phyloP scores from a whole-genome alignment of 2,888 invertebrate genomes.

The Selenia dentaria region DNA sequence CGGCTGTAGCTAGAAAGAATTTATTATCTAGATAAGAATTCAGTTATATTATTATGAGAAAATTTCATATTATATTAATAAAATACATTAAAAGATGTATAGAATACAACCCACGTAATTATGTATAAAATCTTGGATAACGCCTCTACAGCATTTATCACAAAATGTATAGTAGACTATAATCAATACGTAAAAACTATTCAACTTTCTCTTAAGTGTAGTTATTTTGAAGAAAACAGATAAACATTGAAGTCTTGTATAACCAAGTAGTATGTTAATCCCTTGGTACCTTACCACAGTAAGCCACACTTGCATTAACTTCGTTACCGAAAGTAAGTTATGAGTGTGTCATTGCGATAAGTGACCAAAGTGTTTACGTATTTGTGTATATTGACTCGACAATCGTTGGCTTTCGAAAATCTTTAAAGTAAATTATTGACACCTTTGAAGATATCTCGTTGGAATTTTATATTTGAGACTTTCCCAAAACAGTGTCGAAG shows the following conservation, averaged over 20 bases:
- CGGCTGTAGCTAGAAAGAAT: too few species aligned
- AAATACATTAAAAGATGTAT: not conserved
- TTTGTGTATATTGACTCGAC: slow-evolving; percentile 1
- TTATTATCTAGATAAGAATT: too few species aligned
- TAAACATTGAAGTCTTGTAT: slow-evolving; percentile 20
- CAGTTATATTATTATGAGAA: too few species aligned
- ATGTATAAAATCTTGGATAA: not conserved
- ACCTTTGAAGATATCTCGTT: slow-evolving; percentile 19
- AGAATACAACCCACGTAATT: not conserved
- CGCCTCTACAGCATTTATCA: slow-evolving; percentile 2
- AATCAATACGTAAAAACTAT: slow-evolving; percentile 11
- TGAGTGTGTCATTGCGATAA: slow-evolving; percentile 9
- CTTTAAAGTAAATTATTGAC: slow-evolving; percentile 22
- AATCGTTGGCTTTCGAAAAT: slow-evolving; percentile 19
- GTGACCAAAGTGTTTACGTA: slow-evolving; percentile 13
- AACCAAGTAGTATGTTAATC: slow-evolving; percentile 7
- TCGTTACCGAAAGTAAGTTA: slow-evolving; percentile 5
- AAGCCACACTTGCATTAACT: not conserved
- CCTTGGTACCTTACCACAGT: slow-evolving; percentile 7
- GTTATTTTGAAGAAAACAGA: slow-evolving; percentile 11
- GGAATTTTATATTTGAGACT: slow-evolving; percentile 13
- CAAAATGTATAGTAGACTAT: slow-evolving; percentile 11
- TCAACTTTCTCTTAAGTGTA: slow-evolving; percentile 16
- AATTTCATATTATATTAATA: too few species aligned
- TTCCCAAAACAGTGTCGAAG: slow-evolving; percentile 14